Evolutionary conservation across 1,140 invertebrate species (phyloP).

Genomic region (Diorhabda sublineata): DNA sequence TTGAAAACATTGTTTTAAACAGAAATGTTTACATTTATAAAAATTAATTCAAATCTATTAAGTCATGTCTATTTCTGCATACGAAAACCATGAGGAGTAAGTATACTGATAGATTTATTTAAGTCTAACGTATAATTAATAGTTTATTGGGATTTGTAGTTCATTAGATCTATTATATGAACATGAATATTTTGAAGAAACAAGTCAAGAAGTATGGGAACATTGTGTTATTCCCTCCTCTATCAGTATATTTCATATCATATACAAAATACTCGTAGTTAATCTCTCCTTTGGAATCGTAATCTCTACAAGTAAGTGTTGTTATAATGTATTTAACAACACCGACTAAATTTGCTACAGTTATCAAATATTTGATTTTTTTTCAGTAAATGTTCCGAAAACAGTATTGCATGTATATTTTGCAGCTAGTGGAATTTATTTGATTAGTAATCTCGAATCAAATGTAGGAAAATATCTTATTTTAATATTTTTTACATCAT

Average conservation of each 20-base stretch:
- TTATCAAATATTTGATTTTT: constrained; percentile 14
- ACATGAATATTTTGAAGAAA: constrained; percentile 26
- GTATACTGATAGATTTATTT: background rate
- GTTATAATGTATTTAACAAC: constrained; percentile 4
- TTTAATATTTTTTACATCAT: constrained; percentile 16
- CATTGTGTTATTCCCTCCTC: constrained; percentile 32
- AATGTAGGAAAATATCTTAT: constrained; percentile 26
- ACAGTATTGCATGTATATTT: constrained; percentile 29
- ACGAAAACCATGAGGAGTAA: background rate
- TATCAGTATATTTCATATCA: constrained; percentile 26
- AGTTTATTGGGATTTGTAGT: constrained; percentile 6
- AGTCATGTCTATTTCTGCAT: background rate
- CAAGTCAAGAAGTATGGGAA: constrained; percentile 31
- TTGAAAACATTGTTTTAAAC: too few relatives aligned
- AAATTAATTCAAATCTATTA: too few relatives aligned
- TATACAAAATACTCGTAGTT: constrained; percentile 24
- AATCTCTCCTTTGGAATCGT: constrained; percentile 32
- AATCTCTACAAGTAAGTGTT: constrained; percentile 26
- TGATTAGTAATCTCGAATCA: constrained; percentile 26
- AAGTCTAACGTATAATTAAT: background rate
- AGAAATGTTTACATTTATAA: too few relatives aligned
- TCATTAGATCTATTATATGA: constrained; percentile 8
- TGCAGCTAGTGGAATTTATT: constrained; percentile 30
- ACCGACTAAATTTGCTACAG: constrained; percentile 15
- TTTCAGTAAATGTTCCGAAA: constrained; percentile 24